Evolutionary conservation across 53 echinoderm and acorn worm genomes (phyloP), one percentile per base, ranked within the genome.

Genomic region (Arbacia lixula): DNA sequence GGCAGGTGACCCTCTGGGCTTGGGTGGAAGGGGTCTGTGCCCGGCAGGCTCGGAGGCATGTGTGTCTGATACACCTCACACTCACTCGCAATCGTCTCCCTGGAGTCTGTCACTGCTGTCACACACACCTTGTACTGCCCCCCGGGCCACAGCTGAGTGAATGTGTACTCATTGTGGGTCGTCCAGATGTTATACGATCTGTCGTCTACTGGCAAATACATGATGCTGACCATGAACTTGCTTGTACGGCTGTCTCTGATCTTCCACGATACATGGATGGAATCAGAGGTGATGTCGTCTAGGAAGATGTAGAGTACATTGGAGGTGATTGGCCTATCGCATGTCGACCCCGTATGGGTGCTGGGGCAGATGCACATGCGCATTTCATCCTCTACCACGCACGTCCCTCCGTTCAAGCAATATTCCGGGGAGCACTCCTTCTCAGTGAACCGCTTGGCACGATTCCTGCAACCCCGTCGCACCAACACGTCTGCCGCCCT

Each of bases 341-440:
- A 74, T 50, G 50, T 14, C n/a, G 26, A 2, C 20, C 74, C 74
- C 32, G 20, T 30, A 21, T 19, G 52, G 24, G 51, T 20, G 34
- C 34, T 43, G 2, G 82, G 41, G 49, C 82, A 81, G 19, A 26
- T 29, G 20, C 82, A 81, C 22, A 6, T 63, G 24, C 63, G 82
- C 16, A 40, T 29, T 5, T 43, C 17, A 4, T 8, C 5, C 8
- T 43, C 31, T 5, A 16, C 63, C 3, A 42, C 17, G 51, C 82
- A 81, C 2, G 46, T 63, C 19, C 82, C 82, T 17, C 50, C 82
- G 19, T 81, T 81, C 29, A 24, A 17, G 31, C 82, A 81, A 4
- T 26, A 81, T 2, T 20, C 0, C 46, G 46, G 82, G 41, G 62
- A 46, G 40, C 82, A 81, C 41, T 20, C 43, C 28, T 28, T 19